A percentile compares a stretch with the other conserved stretches of the same genome.
phyloP scores from a whole-genome alignment of 2,113 vertebrate species.

The Barnardius zonarius region DNA sequence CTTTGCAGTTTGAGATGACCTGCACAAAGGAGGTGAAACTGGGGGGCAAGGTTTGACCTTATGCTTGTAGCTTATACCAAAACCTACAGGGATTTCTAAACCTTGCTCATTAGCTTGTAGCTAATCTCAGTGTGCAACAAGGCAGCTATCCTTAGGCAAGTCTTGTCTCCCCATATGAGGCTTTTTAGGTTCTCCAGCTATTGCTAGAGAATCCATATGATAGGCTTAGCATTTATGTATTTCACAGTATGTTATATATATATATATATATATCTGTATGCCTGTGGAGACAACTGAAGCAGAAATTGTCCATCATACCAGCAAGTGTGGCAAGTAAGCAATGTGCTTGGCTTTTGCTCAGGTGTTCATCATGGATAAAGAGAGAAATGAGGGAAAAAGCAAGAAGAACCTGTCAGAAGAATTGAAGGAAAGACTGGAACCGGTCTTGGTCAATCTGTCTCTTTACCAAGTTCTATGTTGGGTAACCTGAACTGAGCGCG shows the following conservation, averaged over 20 bases:
- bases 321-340: background rate
- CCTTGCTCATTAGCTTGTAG: background rate
- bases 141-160: background rate
- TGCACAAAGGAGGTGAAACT: background rate
- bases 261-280: background rate
- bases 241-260: background rate
- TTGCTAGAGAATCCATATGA: background rate
- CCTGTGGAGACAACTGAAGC: background rate
- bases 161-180: background rate
- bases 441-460: background rate
- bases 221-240: background rate
- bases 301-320: background rate
- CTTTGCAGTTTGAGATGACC: background rate
- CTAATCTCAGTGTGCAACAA: background rate
- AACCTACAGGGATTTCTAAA: background rate
- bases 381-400: background rate
- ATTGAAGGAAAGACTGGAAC: background rate
- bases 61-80: background rate
- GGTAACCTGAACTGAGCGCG: background rate
- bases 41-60: background rate
- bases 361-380: background rate
- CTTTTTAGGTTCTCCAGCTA: background rate
- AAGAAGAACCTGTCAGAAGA: background rate
- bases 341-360: background rate
- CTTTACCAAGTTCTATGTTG: background rate